Percentiles rank a stretch among this genome's conserved stretches.
These are phyloP conservation scores for Aplidium turbinatum DNA, from an alignment of 23 tunicate species.

Conservation along the genomic window DNA sequence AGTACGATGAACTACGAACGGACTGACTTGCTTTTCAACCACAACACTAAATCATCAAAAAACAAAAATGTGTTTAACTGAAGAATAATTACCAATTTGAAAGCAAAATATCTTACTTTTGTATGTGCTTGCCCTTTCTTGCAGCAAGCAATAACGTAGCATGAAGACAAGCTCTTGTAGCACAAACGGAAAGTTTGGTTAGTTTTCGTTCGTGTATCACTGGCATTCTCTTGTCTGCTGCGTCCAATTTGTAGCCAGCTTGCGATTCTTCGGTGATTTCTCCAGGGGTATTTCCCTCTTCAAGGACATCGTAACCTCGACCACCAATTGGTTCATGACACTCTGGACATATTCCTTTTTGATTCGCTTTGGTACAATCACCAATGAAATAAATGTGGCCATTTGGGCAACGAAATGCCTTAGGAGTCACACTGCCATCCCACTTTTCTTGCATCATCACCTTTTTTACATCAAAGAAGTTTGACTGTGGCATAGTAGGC, in stretches of 20 bases:
- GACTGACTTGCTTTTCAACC: too few relatives aligned
- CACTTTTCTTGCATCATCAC: conserved; percentile 29
- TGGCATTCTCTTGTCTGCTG: conserved; percentile 2
- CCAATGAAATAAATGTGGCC: conserved; percentile 74
- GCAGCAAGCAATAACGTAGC: conserved; percentile 17
- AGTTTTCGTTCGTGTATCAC: conserved; percentile 38
- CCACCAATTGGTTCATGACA: conserved; percentile 64
- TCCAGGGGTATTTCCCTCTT: conserved; percentile 44
- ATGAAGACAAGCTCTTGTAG: conserved; percentile 37
- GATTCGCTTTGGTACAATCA: conserved; percentile 52
- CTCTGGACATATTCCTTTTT: conserved; percentile 60
- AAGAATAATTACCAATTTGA: too few relatives aligned
- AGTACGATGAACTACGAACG: too few relatives aligned
- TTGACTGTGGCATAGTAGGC: conserved; percentile 56
- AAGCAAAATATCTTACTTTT: neutral
- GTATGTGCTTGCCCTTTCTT: conserved; percentile 18
- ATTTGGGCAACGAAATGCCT: conserved; percentile 68
- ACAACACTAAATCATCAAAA: too few relatives aligned
- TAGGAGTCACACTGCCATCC: conserved; percentile 25
- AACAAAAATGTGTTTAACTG: too few relatives aligned
- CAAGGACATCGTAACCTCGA: conserved; percentile 17
- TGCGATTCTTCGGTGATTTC: conserved; percentile 54
- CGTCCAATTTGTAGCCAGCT: conserved; percentile 57
- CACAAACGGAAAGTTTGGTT: conserved; percentile 50
- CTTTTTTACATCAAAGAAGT: conserved; percentile 27